A percentile compares a stretch with the other conserved stretches of the same genome.
phyloP scores from a whole-genome alignment of 2,113 vertebrate genomes.

The Chrysochloris asiatica region DNA sequence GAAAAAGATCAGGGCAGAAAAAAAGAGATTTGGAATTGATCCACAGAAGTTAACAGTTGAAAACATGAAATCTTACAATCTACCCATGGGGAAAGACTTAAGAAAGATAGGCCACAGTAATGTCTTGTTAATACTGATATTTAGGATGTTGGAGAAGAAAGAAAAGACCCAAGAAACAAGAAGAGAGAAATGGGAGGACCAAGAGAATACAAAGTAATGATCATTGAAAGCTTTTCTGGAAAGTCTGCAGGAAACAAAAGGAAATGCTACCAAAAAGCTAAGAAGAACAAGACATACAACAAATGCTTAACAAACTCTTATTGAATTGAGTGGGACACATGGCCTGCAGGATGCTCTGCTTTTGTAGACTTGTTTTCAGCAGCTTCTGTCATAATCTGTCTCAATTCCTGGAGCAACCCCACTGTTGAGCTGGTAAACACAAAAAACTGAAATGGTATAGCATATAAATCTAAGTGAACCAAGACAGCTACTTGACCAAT shows the following conservation, averaged over 20 bases:
- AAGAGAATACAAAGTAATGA: not conserved
- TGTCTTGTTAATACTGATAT: not conserved
- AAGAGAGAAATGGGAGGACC: not conserved
- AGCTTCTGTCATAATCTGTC: slow-evolving; percentile 6
- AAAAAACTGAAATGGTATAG: not conserved
- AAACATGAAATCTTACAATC: slow-evolving; percentile 37
- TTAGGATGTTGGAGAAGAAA: not conserved
- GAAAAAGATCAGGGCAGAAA: slow-evolving; percentile 33
- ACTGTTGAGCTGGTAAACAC: not conserved
- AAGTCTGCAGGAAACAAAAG: slow-evolving; percentile 7
- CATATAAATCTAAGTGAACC: not conserved
- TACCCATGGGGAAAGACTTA: not conserved
- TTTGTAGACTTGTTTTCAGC: slow-evolving; percentile 13
- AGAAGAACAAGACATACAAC: not conserved
- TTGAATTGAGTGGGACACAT: not conserved
- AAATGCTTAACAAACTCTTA: slow-evolving; percentile 7
- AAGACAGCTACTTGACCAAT: slow-evolving; percentile 49
- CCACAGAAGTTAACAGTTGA: slow-evolving; percentile 5
- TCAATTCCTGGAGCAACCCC: not conserved
- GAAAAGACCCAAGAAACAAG: not conserved
- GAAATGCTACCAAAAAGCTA: not conserved
- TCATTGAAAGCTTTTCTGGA: slow-evolving; percentile 1
- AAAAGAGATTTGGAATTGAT: not conserved
- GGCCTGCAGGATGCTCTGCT: slow-evolving; percentile 2
- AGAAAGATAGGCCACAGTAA: not conserved